phyloP scores from a whole-genome alignment of 2,113 vertebrate species.

The Sturnus vulgaris region DNA sequence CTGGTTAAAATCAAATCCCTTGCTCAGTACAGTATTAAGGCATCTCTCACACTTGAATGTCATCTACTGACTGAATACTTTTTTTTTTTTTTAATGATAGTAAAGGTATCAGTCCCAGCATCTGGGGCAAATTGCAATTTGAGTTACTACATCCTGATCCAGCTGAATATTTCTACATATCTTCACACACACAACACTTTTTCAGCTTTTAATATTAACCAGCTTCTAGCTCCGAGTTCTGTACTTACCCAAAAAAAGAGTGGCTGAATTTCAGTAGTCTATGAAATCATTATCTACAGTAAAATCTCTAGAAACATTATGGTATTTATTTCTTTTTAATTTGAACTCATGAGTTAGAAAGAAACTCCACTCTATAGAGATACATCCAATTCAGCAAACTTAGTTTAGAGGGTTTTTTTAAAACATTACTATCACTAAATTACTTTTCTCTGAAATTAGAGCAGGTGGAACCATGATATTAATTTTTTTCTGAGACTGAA shows the following conservation, averaged over 20 bases:
- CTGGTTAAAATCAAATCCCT: background rate
- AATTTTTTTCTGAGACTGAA: background rate
- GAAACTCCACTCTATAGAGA: background rate
- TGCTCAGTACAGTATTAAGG: background rate
- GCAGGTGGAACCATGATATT: background rate
- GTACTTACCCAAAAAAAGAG: background rate
- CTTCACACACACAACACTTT: background rate
- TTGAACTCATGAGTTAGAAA: background rate
- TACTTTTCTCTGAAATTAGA: background rate
- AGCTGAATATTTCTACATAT: background rate
- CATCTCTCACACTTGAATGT: background rate
- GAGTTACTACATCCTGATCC: background rate
- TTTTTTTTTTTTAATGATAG: background rate
- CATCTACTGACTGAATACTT: background rate
- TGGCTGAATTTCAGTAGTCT: background rate
- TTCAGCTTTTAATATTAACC: background rate
- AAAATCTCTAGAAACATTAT: background rate
- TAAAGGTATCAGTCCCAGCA: background rate
- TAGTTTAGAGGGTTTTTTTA: background rate
- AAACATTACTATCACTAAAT: background rate
- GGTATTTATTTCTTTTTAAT: constrained; percentile 34
- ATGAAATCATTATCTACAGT: background rate
- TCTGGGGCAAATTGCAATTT: background rate
- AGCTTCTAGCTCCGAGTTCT: background rate
- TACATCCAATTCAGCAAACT: background rate